Evolutionary conservation across 2,113 vertebrate species (phyloP).

Genomic region (Syngnathus scovelli): DNA sequence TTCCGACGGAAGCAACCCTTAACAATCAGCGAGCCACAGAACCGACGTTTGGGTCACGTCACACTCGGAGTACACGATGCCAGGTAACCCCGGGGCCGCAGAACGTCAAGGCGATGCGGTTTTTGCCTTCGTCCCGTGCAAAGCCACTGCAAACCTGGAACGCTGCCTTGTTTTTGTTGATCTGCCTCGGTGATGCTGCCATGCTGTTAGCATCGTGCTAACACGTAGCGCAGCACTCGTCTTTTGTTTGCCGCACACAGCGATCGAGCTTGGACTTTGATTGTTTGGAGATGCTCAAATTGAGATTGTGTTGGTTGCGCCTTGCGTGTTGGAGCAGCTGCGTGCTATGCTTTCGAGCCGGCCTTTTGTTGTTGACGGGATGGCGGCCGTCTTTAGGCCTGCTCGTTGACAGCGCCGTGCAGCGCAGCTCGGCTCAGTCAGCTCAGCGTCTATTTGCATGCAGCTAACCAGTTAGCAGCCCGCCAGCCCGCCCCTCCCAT

Average conservation of each 20-base stretch:
- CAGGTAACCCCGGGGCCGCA: slow-evolving; percentile 43
- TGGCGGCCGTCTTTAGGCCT: slow-evolving; percentile 47
- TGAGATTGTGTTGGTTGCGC: background rate
- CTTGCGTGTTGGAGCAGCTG: background rate
- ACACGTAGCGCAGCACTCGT: slow-evolving; percentile 26
- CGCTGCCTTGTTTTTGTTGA: slow-evolving; percentile 62
- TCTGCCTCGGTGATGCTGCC: slow-evolving; percentile 55
- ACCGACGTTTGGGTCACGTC: slow-evolving; percentile 29
- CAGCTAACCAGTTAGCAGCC: slow-evolving; percentile 42
- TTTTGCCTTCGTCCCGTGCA: background rate
- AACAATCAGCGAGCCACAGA: slow-evolving; percentile 21
- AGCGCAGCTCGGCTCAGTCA: too few relatives aligned
- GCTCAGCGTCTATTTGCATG: slow-evolving; percentile 7
- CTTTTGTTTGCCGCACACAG: slow-evolving; percentile 45
- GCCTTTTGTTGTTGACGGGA: slow-evolving; percentile 54
- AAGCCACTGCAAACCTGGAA: slow-evolving; percentile 18
- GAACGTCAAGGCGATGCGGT: background rate
- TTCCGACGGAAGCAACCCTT: background rate
- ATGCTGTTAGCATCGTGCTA: slow-evolving; percentile 67
- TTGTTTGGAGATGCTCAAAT: too few relatives aligned
- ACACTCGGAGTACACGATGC: slow-evolving; percentile 49
- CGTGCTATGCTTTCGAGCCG: background rate
- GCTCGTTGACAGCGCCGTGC: slow-evolving; percentile 33
- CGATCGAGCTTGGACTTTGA: background rate
- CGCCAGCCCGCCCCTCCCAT: background rate